Percentiles rank a stretch among this genome's conserved stretches.
These are phyloP conservation scores for Cinclus cinclus DNA, from an alignment of 2,113 vertebrate species.

Conservation along the genomic window DNA sequence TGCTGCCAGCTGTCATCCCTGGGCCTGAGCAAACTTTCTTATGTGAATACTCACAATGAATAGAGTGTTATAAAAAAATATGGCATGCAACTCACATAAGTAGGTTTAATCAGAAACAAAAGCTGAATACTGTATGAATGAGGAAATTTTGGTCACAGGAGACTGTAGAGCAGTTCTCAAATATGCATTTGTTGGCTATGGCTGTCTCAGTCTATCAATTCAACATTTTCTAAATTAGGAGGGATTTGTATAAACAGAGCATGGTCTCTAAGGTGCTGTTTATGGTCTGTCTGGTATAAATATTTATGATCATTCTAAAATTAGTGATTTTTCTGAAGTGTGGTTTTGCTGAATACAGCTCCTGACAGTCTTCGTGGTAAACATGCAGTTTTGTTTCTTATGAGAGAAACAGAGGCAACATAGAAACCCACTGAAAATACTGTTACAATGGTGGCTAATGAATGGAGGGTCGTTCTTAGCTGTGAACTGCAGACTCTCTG, in stretches of 20 bases:
- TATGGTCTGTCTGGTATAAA: neutral
- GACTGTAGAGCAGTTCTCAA: neutral
- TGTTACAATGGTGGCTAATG: neutral
- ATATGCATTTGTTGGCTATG: neutral
- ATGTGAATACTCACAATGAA: neutral
- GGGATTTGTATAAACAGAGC: neutral
- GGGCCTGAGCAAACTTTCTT: neutral
- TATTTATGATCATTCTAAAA: conserved; percentile 36
- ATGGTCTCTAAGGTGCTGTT: neutral
- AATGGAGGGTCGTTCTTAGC: neutral
- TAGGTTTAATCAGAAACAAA: neutral
- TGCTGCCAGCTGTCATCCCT: neutral
- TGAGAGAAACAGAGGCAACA: neutral
- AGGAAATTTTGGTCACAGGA: neutral
- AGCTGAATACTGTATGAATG: neutral
- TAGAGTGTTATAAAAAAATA: neutral
- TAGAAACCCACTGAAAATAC: neutral
- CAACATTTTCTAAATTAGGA: neutral
- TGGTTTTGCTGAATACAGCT: neutral
- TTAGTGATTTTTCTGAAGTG: neutral
- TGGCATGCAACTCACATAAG: neutral
- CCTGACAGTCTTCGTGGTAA: neutral
- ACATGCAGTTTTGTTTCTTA: neutral
- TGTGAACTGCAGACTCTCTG: neutral
- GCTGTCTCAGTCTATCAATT: neutral